These are phyloP conservation scores for Menidia beryllina DNA, from an alignment of 2,113 vertebrate species.

Conservation along the genomic window DNA sequence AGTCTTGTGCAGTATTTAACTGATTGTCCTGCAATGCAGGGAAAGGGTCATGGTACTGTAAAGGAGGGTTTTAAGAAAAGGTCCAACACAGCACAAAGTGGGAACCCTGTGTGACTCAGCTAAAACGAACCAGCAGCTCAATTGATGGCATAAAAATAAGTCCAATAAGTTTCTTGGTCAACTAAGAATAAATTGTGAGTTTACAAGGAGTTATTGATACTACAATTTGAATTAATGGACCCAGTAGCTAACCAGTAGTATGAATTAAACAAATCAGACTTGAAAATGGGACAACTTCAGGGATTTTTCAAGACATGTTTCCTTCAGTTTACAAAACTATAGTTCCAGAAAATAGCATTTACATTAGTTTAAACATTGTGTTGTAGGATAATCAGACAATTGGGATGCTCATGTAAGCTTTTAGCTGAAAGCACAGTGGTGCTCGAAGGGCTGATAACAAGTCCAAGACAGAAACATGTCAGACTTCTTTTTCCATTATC, in stretches of 20 bases:
- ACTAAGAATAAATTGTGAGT: conserved; percentile 2
- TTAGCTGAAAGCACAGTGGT: too few relatives aligned
- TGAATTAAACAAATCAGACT: too few relatives aligned
- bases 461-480: neutral
- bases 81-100: conserved; percentile 39
- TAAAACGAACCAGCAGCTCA: conserved; percentile 32
- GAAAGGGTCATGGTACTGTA: conserved; percentile 23
- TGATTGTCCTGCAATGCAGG: conserved; percentile 35
- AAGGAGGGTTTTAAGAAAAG: conserved; percentile 30
- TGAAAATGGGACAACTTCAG: neutral
- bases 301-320: neutral
- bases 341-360: neutral
- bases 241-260: too few relatives aligned
- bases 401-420: neutral
- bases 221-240: too few relatives aligned
- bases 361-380: neutral
- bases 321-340: neutral
- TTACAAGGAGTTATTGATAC: neutral
- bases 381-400: neutral
- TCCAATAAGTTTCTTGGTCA: neutral
- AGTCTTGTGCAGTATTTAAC: neutral
- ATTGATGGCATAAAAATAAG: conserved; percentile 4
- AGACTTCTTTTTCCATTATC: conserved; percentile 17
- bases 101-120: conserved; percentile 51
- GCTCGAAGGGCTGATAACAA: neutral